phyloP scores from a whole-genome alignment of 2,797 vertebrate genomes.

The Melanotaenia boesemani region DNA sequence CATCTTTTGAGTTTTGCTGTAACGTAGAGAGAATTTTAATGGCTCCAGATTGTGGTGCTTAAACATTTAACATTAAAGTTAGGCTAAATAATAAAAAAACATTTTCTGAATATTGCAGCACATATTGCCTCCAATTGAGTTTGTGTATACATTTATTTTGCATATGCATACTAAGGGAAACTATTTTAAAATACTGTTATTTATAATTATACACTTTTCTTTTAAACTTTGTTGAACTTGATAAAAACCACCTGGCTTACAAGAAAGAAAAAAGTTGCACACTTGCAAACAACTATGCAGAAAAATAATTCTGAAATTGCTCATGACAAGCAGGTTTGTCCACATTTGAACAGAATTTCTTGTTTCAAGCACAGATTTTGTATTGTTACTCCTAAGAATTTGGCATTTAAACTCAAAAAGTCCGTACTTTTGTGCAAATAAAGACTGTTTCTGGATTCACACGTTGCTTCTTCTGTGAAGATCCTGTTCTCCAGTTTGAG shows the following conservation, averaged over 20 bases:
- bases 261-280: neutral
- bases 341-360: neutral
- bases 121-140: neutral
- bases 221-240: neutral
- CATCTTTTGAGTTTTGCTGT: neutral
- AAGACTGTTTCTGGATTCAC: neutral
- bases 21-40: no score
- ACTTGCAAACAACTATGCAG: no score
- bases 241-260: neutral
- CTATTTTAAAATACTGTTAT: neutral
- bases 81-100: neutral
- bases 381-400: neutral
- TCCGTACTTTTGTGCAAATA: neutral
- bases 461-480: neutral
- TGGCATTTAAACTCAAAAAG: neutral
- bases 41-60: no score
- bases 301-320: neutral
- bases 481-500: neutral
- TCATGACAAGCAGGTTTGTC: neutral
- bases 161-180: neutral
- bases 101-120: neutral
- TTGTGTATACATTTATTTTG: neutral
- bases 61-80: no score
- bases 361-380: neutral
- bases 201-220: neutral